phyloP scores from a whole-genome alignment of 2,888 invertebrate species.

The Andrena bicolor region DNA sequence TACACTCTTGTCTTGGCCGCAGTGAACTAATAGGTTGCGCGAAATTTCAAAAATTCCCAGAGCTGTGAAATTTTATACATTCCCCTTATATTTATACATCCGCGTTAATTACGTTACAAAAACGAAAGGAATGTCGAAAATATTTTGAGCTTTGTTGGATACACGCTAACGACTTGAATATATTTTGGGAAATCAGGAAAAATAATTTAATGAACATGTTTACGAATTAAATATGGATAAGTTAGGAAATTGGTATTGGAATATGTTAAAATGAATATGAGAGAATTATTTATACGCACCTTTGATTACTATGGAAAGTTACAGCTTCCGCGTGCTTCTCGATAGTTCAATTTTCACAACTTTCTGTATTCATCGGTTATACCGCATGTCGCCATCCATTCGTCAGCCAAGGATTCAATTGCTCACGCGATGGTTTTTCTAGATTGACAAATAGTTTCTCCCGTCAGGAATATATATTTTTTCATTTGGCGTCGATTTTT shows the following conservation, averaged over 20 bases:
- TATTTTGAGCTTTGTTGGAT: not conserved
- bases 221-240: too few species aligned
- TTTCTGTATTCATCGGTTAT: not conserved
- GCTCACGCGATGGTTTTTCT: slow-evolving; percentile 25
- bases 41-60: slow-evolving; percentile 32
- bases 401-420: slow-evolving; percentile 36
- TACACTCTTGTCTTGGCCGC: slow-evolving; percentile 14
- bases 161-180: too few species aligned
- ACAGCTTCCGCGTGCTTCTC: not conserved
- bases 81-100: too few species aligned
- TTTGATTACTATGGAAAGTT: not conserved
- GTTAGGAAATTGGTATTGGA: too few species aligned
- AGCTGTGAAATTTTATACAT: not conserved
- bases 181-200: too few species aligned
- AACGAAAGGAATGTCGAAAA: not conserved
- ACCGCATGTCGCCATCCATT: slow-evolving; percentile 10
- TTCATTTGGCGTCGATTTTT: slow-evolving; percentile 14
- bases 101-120: not conserved
- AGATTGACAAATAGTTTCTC: slow-evolving; percentile 45
- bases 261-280: too few species aligned
- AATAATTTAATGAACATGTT: too few species aligned
- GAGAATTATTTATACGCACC: not conserved
- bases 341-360: not conserved
- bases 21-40: slow-evolving; percentile 37
- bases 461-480: slow-evolving; percentile 38